phyloP scores from a whole-genome alignment of 2,113 vertebrate species.

The Burhinus bistriatus region DNA sequence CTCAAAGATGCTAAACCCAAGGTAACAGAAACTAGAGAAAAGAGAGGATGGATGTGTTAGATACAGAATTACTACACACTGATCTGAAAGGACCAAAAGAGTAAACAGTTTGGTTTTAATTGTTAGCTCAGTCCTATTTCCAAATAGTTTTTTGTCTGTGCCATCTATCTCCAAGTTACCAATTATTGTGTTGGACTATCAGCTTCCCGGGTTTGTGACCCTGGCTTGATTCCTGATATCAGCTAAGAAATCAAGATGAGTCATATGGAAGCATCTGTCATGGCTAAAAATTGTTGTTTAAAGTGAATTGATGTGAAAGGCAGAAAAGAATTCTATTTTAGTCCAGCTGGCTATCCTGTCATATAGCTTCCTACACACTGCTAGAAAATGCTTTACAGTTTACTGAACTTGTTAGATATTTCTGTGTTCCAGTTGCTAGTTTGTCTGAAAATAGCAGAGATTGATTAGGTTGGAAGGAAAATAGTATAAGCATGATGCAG shows the following conservation, averaged over 20 bases:
- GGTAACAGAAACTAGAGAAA: background rate
- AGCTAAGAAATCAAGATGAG: conserved; percentile 23
- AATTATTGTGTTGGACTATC: background rate
- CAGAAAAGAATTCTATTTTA: conserved; percentile 20
- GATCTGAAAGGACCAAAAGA: background rate
- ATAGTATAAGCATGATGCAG: background rate
- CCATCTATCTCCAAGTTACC: background rate
- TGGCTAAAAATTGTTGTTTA: conserved; percentile 24
- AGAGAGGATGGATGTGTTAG: background rate
- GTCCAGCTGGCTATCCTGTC: conserved; percentile 29
- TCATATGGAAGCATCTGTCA: conserved; percentile 48
- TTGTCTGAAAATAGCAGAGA: conserved; percentile 34
- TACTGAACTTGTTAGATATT: conserved; percentile 36
- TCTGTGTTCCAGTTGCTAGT: background rate
- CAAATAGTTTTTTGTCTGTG: background rate
- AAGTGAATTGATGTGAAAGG: conserved; percentile 36
- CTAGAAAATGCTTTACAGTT: conserved; percentile 33
- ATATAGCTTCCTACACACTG: background rate
- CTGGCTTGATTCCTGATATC: background rate
- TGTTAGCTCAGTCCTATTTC: background rate
- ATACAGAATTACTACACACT: background rate
- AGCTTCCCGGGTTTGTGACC: background rate
- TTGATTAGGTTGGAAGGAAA: background rate
- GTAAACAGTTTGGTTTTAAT: background rate
- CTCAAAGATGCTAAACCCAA: background rate